These are phyloP conservation scores for Ormyrus pomaceus DNA, from an alignment of 2,888 invertebrate species.

Conservation along the genomic window DNA sequence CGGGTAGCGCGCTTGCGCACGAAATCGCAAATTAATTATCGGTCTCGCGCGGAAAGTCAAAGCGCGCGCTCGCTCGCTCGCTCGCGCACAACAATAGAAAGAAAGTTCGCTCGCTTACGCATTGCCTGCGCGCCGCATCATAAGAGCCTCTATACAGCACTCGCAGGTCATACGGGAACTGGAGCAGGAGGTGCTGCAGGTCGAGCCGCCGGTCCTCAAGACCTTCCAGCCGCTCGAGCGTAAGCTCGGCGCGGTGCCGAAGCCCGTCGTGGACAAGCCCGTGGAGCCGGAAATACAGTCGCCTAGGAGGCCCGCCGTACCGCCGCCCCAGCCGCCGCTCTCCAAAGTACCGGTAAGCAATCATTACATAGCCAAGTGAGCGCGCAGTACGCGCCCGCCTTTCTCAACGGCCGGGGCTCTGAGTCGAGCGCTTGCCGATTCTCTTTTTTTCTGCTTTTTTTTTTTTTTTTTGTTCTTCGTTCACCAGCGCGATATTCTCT, in stretches of 20 bases:
- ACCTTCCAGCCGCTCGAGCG: conserved; percentile 74
- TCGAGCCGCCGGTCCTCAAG: conserved; percentile 69
- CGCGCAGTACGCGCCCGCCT: conserved; percentile 35
- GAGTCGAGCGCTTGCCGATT: neutral
- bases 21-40: conserved; percentile 52
- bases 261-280: conserved; percentile 69
- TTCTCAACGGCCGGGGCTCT: neutral
- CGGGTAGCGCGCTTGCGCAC: neutral
- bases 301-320: conserved; percentile 73
- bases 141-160: conserved; percentile 62
- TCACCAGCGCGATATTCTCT: too few relatives aligned
- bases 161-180: conserved; percentile 72
- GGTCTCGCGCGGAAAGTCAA: conserved; percentile 45
- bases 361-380: neutral
- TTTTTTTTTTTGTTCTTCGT: neutral
- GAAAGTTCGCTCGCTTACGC: conserved; percentile 36
- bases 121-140: neutral
- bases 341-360: conserved; percentile 72
- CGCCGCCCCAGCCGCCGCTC: conserved; percentile 74
- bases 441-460: neutral
- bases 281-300: conserved; percentile 73
- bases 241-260: conserved; percentile 66
- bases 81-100: conserved; percentile 43
- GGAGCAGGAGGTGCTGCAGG: conserved; percentile 68
- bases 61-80: conserved; percentile 26